Evolutionary conservation across 2,888 invertebrate species (phyloP).

Genomic region (Meta bourneti): DNA sequence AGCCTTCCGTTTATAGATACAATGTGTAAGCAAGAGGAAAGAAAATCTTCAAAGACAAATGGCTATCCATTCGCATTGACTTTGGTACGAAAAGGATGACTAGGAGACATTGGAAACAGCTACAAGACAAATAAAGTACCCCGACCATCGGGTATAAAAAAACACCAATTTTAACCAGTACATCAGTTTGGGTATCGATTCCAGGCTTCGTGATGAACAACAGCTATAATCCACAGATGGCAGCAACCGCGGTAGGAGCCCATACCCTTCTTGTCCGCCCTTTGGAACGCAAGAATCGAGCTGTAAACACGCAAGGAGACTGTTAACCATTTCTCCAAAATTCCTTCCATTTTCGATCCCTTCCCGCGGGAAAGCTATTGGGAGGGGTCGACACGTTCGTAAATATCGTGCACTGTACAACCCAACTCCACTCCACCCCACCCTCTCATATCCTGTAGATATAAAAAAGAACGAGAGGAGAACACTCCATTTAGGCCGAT

Average conservation of each 20-base stretch:
- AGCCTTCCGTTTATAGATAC: too few species aligned
- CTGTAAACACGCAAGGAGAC: slow-evolving; percentile 60
- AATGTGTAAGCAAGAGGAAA: not conserved
- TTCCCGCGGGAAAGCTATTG: not conserved
- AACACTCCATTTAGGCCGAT: slow-evolving; percentile 28
- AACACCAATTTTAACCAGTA: not conserved
- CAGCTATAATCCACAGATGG: slow-evolving; percentile 59
- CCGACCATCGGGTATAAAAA: not conserved
- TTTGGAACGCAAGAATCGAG: not conserved
- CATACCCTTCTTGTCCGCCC: not conserved
- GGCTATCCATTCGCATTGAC: not conserved
- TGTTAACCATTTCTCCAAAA: slow-evolving; percentile 56
- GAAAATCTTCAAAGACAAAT: not conserved
- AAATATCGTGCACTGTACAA: slow-evolving; percentile 31
- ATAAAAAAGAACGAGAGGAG: not conserved
- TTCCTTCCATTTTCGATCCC: not conserved
- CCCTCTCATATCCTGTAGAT: not conserved
- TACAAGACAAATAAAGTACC: not conserved
- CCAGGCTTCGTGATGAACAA: slow-evolving; percentile 40
- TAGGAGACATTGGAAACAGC: not conserved
- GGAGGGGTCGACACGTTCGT: slow-evolving; percentile 43
- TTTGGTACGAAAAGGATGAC: not conserved
- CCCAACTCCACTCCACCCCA: slow-evolving; percentile 21
- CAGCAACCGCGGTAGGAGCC: slow-evolving; percentile 6
- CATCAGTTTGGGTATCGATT: slow-evolving; percentile 51